Evolutionary conservation across 2,113 vertebrate species (phyloP).

Genomic region (Pelobates fuscus): DNA sequence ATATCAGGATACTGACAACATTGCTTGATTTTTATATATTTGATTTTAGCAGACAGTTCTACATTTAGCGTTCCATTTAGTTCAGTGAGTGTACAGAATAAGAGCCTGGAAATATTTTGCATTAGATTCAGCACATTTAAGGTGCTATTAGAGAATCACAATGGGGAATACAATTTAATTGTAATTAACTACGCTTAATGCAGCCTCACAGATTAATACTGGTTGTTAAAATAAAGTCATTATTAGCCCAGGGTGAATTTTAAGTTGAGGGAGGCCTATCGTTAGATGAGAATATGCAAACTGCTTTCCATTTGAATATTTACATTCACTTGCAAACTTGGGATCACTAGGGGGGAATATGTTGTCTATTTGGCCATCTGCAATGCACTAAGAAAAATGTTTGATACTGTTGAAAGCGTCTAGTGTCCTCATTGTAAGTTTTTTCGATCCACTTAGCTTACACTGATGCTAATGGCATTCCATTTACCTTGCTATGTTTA

Average conservation of each 20-base stretch:
- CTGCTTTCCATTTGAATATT: neutral
- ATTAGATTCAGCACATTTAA: too few relatives aligned
- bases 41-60: too few relatives aligned
- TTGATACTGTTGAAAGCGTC: constrained; percentile 11
- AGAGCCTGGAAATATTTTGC: too few relatives aligned
- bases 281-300: neutral
- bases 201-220: too few relatives aligned
- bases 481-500: constrained; percentile 13
- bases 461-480: constrained; percentile 13
- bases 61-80: too few relatives aligned
- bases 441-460: constrained; percentile 21
- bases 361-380: neutral
- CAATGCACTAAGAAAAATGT: constrained; percentile 11
- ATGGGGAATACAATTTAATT: too few relatives aligned
- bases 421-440: constrained; percentile 10
- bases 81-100: too few relatives aligned
- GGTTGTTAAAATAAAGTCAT: too few relatives aligned
- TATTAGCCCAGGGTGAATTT: neutral
- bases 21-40: too few relatives aligned
- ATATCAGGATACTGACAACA: too few relatives aligned
- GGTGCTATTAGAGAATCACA: too few relatives aligned
- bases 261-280: neutral
- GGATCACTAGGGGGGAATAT: neutral
- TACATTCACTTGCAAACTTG: neutral
- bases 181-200: too few relatives aligned